Evolutionary conservation across 2,797 vertebrate species (phyloP).

Genomic region (Anabas testudineus): DNA sequence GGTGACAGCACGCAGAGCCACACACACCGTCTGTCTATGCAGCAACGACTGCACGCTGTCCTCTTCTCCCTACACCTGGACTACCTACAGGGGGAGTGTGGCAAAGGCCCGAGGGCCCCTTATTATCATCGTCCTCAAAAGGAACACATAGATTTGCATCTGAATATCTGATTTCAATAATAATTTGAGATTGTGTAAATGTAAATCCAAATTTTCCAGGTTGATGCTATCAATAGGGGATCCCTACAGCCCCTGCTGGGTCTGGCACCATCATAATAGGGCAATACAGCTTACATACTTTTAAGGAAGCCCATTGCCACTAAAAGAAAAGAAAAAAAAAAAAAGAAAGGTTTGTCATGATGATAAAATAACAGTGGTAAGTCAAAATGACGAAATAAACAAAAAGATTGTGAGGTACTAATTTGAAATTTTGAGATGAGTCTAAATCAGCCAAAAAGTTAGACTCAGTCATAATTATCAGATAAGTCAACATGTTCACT

Average conservation of each 20-base stretch:
- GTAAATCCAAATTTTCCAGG: not conserved
- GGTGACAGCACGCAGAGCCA: conserved; percentile 22
- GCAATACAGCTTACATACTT: too few relatives aligned
- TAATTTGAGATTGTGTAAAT: not conserved
- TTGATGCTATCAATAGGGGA: conserved; percentile 7
- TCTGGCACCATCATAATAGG: conserved; percentile 13
- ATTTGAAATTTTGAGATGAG: too few relatives aligned
- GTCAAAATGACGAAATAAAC: too few relatives aligned
- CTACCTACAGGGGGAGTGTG: not conserved
- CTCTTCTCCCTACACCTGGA: conserved; percentile 25
- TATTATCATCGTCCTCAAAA: conserved; percentile 22
- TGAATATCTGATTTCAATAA: conserved; percentile 35
- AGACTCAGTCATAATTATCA: too few relatives aligned
- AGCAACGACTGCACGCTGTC: not conserved
- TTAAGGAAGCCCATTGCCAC: too few relatives aligned
- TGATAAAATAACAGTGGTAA: too few relatives aligned
- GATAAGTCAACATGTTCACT: too few relatives aligned
- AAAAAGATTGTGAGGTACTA: too few relatives aligned
- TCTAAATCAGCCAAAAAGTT: too few relatives aligned
- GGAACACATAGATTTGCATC: conserved; percentile 32
- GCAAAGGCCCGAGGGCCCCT: conserved; percentile 13
- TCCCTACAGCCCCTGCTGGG: conserved; percentile 4
- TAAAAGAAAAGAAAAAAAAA: too few relatives aligned
- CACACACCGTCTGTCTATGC: not conserved
- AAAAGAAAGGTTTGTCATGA: too few relatives aligned